Conservation (phyloP, 2,797 vertebrate genomes). For the Anolis apletophallus region DNA sequence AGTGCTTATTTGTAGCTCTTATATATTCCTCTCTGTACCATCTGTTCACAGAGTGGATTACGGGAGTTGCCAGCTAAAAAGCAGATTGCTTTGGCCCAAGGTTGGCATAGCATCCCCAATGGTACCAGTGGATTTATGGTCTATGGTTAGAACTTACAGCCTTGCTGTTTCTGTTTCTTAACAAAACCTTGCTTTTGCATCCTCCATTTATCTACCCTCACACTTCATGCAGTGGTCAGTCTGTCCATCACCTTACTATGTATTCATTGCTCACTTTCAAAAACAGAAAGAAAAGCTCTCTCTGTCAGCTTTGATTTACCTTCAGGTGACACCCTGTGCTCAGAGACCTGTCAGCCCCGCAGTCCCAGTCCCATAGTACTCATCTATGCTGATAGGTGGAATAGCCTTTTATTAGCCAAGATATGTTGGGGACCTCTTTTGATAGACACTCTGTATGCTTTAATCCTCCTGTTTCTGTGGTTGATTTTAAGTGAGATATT, state of each 20-base stretch:
- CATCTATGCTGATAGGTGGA: constrained; percentile 7
- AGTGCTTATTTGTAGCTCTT: constrained; percentile 57
- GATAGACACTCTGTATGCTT: constrained; percentile 38
- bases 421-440: constrained; percentile 40
- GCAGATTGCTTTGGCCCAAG: constrained; percentile 75
- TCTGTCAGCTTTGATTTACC: constrained; percentile 62
- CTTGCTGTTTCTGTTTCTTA: constrained; percentile 35
- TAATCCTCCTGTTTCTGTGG: constrained; percentile 20
- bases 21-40: constrained; percentile 61
- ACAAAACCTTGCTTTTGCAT: constrained; percentile 28
- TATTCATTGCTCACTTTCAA: constrained; percentile 23
- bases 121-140: constrained; percentile 47
- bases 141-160: neutral
- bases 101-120: constrained; percentile 58
- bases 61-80: constrained; percentile 75
- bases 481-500: neutral
- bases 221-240: accelerated
- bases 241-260: constrained; percentile 2
- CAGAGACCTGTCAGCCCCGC: constrained; percentile 37
- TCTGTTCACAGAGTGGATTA: constrained; percentile 77
- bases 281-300: constrained; percentile 11
- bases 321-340: constrained; percentile 24
- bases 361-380: constrained; percentile 13
- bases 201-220: neutral
- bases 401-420: neutral